A percentile compares a stretch with the other conserved stretches of the same genome.
Conservation (phyloP, 2,113 vertebrate genomes). For the Psettodes erumei region DNA sequence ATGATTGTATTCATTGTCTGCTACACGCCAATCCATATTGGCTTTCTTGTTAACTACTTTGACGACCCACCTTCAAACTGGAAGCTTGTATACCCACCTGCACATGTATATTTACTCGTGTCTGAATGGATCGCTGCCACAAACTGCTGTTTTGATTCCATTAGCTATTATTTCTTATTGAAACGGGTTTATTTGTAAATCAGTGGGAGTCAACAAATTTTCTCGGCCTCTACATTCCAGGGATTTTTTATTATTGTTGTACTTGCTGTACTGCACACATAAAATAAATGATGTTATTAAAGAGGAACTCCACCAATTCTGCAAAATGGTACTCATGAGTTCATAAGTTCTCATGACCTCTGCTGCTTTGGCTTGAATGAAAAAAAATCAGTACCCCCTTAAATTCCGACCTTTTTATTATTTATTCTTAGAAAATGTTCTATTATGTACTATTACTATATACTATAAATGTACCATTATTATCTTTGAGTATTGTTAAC, state of each 20-base stretch:
- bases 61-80: fast-evolving
- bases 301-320: too few species aligned
- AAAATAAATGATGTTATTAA: too few species aligned
- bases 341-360: too few species aligned
- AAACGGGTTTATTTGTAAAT: conserved; percentile 47
- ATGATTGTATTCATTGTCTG: conserved; percentile 79
- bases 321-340: too few species aligned
- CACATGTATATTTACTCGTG: conserved; percentile 10
- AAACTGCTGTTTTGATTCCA: conserved; percentile 80
- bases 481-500: too few species aligned
- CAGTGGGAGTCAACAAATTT: not conserved
- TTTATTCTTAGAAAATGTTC: conserved; percentile 3
- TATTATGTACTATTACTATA: too few species aligned
- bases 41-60: conserved; percentile 52
- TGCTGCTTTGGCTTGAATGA: not conserved
- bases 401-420: not conserved
- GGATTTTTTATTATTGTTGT: too few species aligned
- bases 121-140: conserved; percentile 77
- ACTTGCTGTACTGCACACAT: too few species aligned
- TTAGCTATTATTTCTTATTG: conserved; percentile 79
- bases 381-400: too few species aligned
- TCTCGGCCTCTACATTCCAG: too few species aligned
- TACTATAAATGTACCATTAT: too few species aligned
- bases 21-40: conserved; percentile 74
- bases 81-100: fast-evolving